Evolutionary conservation across 2,797 vertebrate genomes (phyloP).

Genomic region (Myotis daubentonii): DNA sequence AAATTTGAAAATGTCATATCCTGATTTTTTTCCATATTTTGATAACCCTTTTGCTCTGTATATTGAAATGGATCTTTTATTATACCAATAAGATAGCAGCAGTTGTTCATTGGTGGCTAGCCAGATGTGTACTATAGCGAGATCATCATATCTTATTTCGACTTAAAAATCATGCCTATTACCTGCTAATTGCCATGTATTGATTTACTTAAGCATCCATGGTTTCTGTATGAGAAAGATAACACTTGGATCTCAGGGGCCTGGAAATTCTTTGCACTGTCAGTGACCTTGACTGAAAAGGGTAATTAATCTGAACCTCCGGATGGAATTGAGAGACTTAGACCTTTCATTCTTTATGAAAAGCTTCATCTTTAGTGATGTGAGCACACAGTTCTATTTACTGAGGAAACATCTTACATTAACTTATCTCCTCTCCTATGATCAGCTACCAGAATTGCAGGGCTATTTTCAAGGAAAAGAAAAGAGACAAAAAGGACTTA

Average conservation of each 20-base stretch:
- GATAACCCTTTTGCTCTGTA: not conserved
- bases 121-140: constrained; percentile 45
- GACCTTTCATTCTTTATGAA: constrained; percentile 67
- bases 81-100: not conserved
- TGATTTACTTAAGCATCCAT: constrained; percentile 77
- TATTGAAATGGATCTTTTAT: constrained; percentile 52
- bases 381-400: constrained; percentile 69
- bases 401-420: constrained; percentile 69
- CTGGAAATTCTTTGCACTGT: constrained; percentile 81
- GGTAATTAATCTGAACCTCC: constrained; percentile 83
- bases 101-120: constrained; percentile 58
- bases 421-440: constrained; percentile 57
- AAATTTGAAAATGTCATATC: not conserved
- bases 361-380: constrained; percentile 43
- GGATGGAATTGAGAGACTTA: constrained; percentile 70
- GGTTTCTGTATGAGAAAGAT: constrained; percentile 83
- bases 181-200: constrained; percentile 81
- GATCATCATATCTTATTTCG: constrained; percentile 71
- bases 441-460: constrained; percentile 42
- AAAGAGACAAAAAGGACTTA: not conserved
- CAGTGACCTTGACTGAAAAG: constrained; percentile 82
- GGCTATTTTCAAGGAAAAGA: not conserved
- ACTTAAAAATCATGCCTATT: constrained; percentile 71
- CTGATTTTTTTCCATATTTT: not conserved
- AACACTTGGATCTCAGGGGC: constrained; percentile 78